phyloP scores from a whole-genome alignment of 2,113 vertebrate species.

The Eonycteris spelaea region DNA sequence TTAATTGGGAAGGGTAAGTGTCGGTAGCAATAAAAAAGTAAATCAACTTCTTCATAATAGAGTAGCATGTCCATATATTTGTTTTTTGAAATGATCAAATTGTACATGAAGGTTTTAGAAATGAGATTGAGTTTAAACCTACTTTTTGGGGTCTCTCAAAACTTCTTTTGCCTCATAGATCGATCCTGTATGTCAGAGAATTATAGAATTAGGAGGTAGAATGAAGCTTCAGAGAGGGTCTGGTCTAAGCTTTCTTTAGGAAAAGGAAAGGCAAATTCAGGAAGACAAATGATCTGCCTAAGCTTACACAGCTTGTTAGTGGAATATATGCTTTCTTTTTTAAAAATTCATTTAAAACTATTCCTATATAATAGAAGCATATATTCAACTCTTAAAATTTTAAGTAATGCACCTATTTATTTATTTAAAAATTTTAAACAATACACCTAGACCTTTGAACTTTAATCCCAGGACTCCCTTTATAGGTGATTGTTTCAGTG shows the following conservation, averaged over 20 bases:
- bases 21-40: background rate
- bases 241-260: background rate
- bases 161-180: background rate
- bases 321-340: background rate
- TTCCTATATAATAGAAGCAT: background rate
- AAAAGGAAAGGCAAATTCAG: background rate
- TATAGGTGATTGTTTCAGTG: background rate
- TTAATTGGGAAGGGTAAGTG: background rate
- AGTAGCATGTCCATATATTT: background rate
- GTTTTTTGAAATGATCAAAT: background rate
- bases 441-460: background rate
- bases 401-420: background rate
- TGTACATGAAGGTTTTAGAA: background rate
- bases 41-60: background rate
- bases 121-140: background rate
- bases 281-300: background rate
- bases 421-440: background rate
- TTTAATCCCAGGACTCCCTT: background rate
- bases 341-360: background rate
- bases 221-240: background rate
- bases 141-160: background rate
- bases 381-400: background rate
- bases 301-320: background rate
- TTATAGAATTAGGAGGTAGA: background rate
- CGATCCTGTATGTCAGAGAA: background rate